Percentiles rank a stretch among this genome's conserved stretches.
These are phyloP conservation scores for Tortricodes alternella DNA, from an alignment of 2,888 invertebrate species.

Conservation along the genomic window DNA sequence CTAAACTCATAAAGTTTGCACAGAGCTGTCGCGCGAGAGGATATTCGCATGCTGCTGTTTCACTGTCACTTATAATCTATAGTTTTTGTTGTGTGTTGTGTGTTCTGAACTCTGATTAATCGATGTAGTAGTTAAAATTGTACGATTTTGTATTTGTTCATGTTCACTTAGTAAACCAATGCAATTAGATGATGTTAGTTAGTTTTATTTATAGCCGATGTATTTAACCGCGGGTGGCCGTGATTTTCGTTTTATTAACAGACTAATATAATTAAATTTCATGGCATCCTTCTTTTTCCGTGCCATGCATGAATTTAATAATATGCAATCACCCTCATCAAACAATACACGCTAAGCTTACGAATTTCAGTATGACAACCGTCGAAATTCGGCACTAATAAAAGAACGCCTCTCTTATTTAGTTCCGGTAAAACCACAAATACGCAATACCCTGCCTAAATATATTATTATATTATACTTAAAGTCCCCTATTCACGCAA, in stretches of 20 bases:
- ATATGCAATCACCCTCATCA: no score
- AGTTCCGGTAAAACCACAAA: background rate
- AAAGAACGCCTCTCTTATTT: background rate
- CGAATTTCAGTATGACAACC: background rate
- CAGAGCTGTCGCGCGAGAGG: slow-evolving; percentile 1
- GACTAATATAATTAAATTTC: no score
- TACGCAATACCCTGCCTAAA: background rate
- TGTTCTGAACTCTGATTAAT: slow-evolving; percentile 15
- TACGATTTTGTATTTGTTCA: background rate
- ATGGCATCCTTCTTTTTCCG: no score
- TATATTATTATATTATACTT: background rate
- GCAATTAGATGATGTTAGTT: slow-evolving; percentile 11
- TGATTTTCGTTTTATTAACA: no score
- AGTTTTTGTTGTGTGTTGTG: slow-evolving; percentile 22
- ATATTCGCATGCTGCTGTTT: slow-evolving; percentile 12
- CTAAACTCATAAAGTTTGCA: background rate
- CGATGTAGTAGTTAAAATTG: slow-evolving; percentile 7
- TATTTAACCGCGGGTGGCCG: no score
- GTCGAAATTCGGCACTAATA: background rate
- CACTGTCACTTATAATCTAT: slow-evolving; percentile 11
- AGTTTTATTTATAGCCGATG: background rate
- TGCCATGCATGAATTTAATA: background rate
- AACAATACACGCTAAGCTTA: background rate
- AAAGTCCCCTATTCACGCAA: background rate
- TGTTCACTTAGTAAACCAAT: slow-evolving; percentile 1